Evolutionary conservation across 2,888 invertebrate genomes (phyloP).

Genomic region (Acleris cristana): DNA sequence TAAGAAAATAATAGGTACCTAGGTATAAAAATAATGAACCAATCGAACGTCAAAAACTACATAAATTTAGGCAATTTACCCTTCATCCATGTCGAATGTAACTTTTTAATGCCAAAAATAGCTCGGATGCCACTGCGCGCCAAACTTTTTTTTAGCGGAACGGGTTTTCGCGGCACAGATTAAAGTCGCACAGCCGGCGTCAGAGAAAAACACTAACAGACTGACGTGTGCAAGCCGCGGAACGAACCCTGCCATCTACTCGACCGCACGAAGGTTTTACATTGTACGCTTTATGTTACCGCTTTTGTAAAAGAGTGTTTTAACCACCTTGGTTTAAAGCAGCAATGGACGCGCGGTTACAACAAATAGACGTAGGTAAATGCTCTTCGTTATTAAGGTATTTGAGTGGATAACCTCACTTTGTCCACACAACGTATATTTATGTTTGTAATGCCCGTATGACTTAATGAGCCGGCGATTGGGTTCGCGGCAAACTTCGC

Average conservation of each 20-base stretch:
- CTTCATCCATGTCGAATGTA: constrained; percentile 61
- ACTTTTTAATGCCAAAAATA: constrained; percentile 42
- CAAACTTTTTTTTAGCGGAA: constrained; percentile 41
- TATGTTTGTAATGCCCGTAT: constrained; percentile 20
- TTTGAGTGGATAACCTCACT: constrained; percentile 32
- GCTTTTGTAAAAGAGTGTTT: constrained; percentile 15
- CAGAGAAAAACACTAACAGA: constrained; percentile 65
- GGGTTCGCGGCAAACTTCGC: constrained; percentile 21
- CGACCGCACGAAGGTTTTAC: constrained; percentile 2
- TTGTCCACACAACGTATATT: constrained; percentile 25
- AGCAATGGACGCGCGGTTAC: neutral
- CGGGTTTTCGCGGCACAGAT: constrained; percentile 54
- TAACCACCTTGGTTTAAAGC: neutral
- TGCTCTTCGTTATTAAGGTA: constrained; percentile 14
- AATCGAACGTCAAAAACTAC: constrained; percentile 11
- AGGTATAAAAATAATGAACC: constrained; percentile 2
- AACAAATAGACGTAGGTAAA: neutral
- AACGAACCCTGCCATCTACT: constrained; percentile 41
- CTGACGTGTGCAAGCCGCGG: constrained; percentile 52
- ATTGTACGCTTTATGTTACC: constrained; percentile 31
- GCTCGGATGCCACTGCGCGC: constrained; percentile 15
- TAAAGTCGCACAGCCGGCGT: constrained; percentile 62
- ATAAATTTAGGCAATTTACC: constrained; percentile 46
- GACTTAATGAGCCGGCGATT: constrained; percentile 27
- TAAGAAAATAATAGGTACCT: constrained; percentile 31